Conservation (phyloP, 2,797 vertebrate genomes). For the Allobates femoralis region DNA sequence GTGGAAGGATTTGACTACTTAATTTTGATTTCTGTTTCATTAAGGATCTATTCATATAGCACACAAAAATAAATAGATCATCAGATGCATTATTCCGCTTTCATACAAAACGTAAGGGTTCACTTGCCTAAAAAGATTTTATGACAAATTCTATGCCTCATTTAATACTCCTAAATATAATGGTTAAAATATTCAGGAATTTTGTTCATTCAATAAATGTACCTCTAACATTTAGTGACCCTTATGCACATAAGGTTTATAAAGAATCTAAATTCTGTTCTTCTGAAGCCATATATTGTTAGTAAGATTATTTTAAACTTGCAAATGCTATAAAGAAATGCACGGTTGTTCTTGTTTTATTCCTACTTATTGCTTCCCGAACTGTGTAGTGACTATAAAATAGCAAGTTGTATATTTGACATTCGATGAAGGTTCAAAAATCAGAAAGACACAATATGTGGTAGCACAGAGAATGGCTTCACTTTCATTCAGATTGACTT, state of each 20-base stretch:
- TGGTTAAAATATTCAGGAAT: no score
- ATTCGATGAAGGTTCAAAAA: conserved; percentile 8
- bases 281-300: not conserved
- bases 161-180: no score
- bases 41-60: no score
- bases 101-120: no score
- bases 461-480: not conserved
- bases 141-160: no score
- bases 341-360: not conserved
- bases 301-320: not conserved
- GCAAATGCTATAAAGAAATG: not conserved
- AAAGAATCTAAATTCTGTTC: not conserved
- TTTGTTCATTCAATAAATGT: no score
- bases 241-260: not conserved
- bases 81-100: no score
- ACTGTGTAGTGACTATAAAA: conserved; percentile 20
- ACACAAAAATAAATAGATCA: no score
- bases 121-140: no score
- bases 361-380: not conserved
- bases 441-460: conserved; percentile 18
- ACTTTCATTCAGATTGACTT: conserved; percentile 43
- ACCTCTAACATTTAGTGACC: no score
- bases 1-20: no score
- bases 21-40: no score
- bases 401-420: not conserved